Evolutionary conservation across 2,888 invertebrate species (phyloP).

Genomic region (Hartigia nigra): DNA sequence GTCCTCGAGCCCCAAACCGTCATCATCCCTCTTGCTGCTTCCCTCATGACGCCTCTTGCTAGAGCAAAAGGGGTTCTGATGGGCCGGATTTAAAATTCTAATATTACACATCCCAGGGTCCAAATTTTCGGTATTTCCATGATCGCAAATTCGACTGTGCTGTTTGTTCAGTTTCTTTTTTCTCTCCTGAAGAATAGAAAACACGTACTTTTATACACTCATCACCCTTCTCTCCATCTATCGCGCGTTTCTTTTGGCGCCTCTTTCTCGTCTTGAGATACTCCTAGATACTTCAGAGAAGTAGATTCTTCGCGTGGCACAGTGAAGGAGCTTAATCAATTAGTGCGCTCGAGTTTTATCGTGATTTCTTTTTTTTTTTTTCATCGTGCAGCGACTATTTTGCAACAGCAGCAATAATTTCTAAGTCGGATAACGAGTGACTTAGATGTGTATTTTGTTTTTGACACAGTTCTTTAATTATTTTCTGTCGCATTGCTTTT

Average conservation of each 20-base stretch:
- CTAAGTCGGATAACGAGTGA: background rate
- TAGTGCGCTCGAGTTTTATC: background rate
- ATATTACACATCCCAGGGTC: background rate
- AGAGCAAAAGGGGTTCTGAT: background rate
- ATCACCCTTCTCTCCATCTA: background rate
- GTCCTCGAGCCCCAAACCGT: conserved; percentile 7
- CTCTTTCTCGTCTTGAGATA: background rate
- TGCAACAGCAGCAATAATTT: background rate
- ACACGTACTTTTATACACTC: background rate
- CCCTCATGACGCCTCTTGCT: background rate
- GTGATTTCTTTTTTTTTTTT: background rate
- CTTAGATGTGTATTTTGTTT: background rate
- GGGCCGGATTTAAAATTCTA: conserved; percentile 2
- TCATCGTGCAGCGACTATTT: background rate
- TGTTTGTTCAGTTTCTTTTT: background rate
- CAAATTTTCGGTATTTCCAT: background rate
- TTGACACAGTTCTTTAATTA: background rate
- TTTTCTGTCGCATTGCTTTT: background rate
- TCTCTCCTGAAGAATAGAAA: background rate
- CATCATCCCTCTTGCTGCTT: conserved; percentile 1
- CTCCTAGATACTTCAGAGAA: background rate
- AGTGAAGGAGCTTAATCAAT: background rate
- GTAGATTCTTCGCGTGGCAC: background rate
- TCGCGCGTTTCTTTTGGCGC: background rate
- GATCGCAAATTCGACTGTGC: background rate